phyloP scores from a whole-genome alignment of 1,140 invertebrate genomes.

The Fopius arisanus region DNA sequence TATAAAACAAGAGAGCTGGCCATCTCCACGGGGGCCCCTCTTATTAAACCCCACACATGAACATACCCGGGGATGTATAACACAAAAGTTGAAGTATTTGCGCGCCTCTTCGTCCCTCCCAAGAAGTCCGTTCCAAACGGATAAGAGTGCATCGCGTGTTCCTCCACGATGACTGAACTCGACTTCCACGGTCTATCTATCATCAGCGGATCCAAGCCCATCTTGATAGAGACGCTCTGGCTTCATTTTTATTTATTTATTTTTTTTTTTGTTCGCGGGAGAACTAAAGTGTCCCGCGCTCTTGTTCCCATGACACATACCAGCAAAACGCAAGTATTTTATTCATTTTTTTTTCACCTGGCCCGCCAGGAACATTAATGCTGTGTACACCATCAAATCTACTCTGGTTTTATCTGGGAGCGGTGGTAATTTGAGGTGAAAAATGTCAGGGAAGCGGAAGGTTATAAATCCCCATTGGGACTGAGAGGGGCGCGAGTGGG shows the following conservation, averaged over 20 bases:
- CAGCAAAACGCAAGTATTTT: not conserved
- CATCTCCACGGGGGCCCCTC: not conserved
- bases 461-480: conserved; percentile 20
- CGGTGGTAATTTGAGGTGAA: not conserved
- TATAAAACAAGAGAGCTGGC: not conserved
- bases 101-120: conserved; percentile 20
- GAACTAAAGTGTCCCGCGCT: conserved; percentile 25
- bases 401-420: not conserved
- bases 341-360: not conserved
- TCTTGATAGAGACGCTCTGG: conserved; percentile 26
- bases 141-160: conserved; percentile 37
- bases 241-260: too few species aligned
- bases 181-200: conserved; percentile 33
- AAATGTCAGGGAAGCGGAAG: not conserved
- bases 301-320: conserved; percentile 9
- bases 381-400: not conserved
- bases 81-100: conserved; percentile 10
- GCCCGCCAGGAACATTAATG: not conserved
- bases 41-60: conserved; percentile 21
- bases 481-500: conserved; percentile 8
- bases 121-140: conserved; percentile 14
- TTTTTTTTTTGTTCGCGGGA: too few species aligned
- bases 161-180: conserved; percentile 39
- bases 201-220: conserved; percentile 30
- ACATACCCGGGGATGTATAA: conserved; percentile 12